Base-by-base conservation (phyloP, 37 sponge, comb jelly and placozoan species). In the Beroe forskalii region DNA sequence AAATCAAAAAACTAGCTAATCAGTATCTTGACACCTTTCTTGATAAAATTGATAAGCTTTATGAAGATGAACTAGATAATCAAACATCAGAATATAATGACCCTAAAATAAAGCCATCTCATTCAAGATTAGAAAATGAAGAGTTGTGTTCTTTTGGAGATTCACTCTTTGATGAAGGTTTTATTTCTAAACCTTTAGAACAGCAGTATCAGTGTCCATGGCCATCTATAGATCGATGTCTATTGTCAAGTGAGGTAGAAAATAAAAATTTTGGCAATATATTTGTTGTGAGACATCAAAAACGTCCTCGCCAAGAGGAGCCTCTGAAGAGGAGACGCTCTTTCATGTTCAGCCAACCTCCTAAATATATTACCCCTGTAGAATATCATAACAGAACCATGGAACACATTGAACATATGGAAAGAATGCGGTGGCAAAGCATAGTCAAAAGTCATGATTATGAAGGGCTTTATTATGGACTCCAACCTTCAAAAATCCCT, bases 371-470 rank as follows among this genome's bases (percentile, higher is more conserved):
- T n/a, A 80, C 86, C 40, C 86, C 86, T 1, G 35, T 80, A 14
- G 86, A 80, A 22, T 80, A 80, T 25, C 86, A 80, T 44, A 80
- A 12, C 24, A 8, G 86, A 41, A 25, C 40, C 2, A 22, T 80
- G 55, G 86, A 80, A 24, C 86, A 80, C 28, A 32, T 35, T 17
- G 86, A 80, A 4, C 40, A 80, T 80, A 6, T 80, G 43, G 86
- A 80, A 27, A 32, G 86, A 19, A 44, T 43, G 25, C 86, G 35
- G 55, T 80, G 86, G 86, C 44, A 44, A 23, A 80, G 42, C 55
- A 80, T 80, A 23, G 86, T 80, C 30, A 17, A 80, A 32, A 80
- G 86, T 80, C 86, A 80, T 1, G 86, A 80, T 17, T 80, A 80
- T 44, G 86, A 80, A 12, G 23, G 30, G 4, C 4, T 42, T 1